Evolutionary conservation across 2,888 invertebrate genomes (phyloP).

Genomic region (Cerceris rybyensis): DNA sequence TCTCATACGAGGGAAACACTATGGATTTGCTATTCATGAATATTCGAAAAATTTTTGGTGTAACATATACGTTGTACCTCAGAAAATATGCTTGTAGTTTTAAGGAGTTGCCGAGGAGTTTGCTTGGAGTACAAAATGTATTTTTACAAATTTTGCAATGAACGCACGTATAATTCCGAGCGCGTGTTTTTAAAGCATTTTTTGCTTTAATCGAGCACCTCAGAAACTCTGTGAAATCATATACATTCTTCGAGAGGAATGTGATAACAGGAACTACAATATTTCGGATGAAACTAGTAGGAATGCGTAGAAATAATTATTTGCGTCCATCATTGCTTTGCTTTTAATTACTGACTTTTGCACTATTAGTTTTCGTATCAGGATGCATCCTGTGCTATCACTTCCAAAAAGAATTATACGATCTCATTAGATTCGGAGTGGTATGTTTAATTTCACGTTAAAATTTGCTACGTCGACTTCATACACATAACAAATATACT

Average conservation of each 20-base stretch:
- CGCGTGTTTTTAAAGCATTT: background rate
- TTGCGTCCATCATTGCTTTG: slow-evolving; percentile 29
- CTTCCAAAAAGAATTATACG: slow-evolving; percentile 25
- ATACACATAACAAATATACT: background rate
- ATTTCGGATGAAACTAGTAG: background rate
- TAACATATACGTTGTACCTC: background rate
- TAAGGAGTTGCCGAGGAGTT: slow-evolving; percentile 12
- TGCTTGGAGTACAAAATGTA: slow-evolving; percentile 32
- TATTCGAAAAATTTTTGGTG: slow-evolving; percentile 16
- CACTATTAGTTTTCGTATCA: slow-evolving; percentile 12
- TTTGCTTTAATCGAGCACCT: slow-evolving; percentile 1
- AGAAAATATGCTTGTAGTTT: slow-evolving; percentile 11
- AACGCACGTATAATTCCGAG: background rate
- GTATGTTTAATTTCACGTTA: slow-evolving; percentile 31
- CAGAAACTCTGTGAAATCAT: background rate
- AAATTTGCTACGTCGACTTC: background rate
- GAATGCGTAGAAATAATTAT: slow-evolving; percentile 3
- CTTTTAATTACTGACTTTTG: slow-evolving; percentile 12
- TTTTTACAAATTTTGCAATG: slow-evolving; percentile 16
- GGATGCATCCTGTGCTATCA: slow-evolving; percentile 27
- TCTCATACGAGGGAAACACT: slow-evolving; percentile 30
- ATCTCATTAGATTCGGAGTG: slow-evolving; percentile 36
- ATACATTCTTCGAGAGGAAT: background rate
- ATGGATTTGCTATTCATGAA: slow-evolving; percentile 11
- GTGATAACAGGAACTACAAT: background rate